Base-by-base conservation (phyloP, 2,888 invertebrate genomes). In the Neocrepidodera transversa region DNA sequence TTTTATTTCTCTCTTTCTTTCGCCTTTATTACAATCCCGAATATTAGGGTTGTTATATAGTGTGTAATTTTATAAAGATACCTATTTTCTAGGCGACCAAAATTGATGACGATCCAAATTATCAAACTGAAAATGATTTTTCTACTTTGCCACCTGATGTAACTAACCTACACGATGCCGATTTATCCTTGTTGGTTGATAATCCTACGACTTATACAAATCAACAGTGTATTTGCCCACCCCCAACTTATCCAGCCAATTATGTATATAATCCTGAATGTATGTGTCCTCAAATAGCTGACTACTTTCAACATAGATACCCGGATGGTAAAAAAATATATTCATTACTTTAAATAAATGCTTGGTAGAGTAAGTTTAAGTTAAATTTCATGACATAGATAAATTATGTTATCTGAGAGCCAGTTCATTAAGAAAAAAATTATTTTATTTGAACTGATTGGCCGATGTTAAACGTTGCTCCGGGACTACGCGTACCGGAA, bases 271-370 rank as follows among this genome's bases (percentile, higher is more conserved):
- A 68, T 53, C 66, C 69, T 0, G 68, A 68, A 49, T 71, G 71
- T 45, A 60, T 69, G 48, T 71, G 70, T 53, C 70, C 70, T 3
- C 70, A 70, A 58, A 60, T 70, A 36, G 66, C 66, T 3, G 64
- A 58, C 32, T 62, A 65, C 11, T 52, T 69, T 6, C 69, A 70
- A 11, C 53, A 53, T 14, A 60, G 40, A 8, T 32, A 53, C 10
- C 11, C 32, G 1, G 16, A 30, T 30, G 18, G 52, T 53, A 52
- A 30, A 14, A 30, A n/a, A n/a, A n/a, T n/a, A n/a, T n/a, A n/a
- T n/a, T n/a, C n/a, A n/a, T n/a, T n/a, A n/a, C n/a, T n/a, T n/a
- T n/a, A n/a, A n/a, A n/a, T n/a, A n/a, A n/a, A n/a, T n/a, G n/a
- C n/a, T n/a, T n/a, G n/a, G n/a, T n/a, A n/a, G n/a, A n/a, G n/a